Conservation (phyloP, 1,140 invertebrate genomes). For the Drosophila willistoni region DNA sequence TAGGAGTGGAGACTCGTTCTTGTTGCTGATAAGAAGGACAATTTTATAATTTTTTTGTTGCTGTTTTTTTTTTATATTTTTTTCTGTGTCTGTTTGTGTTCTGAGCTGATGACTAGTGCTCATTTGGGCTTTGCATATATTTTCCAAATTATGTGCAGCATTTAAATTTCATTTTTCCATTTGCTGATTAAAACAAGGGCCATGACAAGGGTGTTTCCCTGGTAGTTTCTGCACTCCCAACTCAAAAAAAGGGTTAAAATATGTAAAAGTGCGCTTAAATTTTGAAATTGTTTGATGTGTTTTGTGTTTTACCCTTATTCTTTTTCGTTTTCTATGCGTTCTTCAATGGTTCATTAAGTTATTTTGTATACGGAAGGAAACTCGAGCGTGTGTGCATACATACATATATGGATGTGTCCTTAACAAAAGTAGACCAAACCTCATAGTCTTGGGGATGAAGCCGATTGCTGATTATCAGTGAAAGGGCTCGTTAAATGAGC, state of each 20-base stretch:
- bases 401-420: conserved; percentile 10
- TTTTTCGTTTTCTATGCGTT: conserved; percentile 28
- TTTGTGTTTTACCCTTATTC: conserved; percentile 27
- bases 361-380: conserved; percentile 43
- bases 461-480: neutral
- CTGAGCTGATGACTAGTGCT: conserved; percentile 40
- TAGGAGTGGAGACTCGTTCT: conserved; percentile 16
- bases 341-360: conserved; percentile 70
- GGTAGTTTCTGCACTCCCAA: neutral
- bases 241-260: conserved; percentile 64
- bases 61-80: neutral
- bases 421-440: neutral
- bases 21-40: conserved; percentile 63
- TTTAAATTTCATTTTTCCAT: conserved; percentile 52
- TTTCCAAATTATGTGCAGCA: conserved; percentile 50
- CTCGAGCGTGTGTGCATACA: conserved; percentile 21
- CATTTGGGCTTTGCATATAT: conserved; percentile 57
- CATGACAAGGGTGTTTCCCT: conserved; percentile 56
- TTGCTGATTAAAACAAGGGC: conserved; percentile 70
- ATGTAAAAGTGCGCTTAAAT: conserved; percentile 57
- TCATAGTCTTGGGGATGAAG: neutral
- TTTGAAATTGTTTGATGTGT: conserved; percentile 73
- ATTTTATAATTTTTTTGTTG: conserved; percentile 11
- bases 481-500: too few relatives aligned
- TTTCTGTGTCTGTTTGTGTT: neutral